Evolutionary conservation across 2,888 invertebrate genomes (phyloP).

Genomic region (Campoplex capitator): DNA sequence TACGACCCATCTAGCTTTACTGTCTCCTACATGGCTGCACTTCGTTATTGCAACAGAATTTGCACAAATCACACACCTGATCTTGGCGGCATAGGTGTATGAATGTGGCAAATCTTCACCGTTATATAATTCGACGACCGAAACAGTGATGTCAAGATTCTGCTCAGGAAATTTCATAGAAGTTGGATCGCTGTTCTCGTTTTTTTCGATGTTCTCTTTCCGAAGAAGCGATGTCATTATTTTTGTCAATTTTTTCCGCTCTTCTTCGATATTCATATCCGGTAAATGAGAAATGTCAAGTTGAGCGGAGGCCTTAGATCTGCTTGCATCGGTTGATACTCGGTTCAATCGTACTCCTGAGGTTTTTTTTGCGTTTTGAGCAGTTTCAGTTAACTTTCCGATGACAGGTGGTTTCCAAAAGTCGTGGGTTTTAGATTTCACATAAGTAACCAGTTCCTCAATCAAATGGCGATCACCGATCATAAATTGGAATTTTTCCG

Average conservation of each 20-base stretch:
- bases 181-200: constrained; percentile 9
- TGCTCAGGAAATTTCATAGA: not conserved
- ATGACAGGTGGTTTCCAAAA: not conserved
- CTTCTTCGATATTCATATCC: constrained; percentile 33
- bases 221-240: constrained; percentile 24
- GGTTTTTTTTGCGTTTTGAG: not conserved
- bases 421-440: not conserved
- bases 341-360: constrained; percentile 19
- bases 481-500: constrained; percentile 45
- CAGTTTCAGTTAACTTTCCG: not conserved
- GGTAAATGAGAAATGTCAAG: not conserved
- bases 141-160: constrained; percentile 36
- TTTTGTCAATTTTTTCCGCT: constrained; percentile 35
- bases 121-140: constrained; percentile 39
- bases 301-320: not conserved
- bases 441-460: constrained; percentile 25
- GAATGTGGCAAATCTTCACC: constrained; percentile 51
- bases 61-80: constrained; percentile 47
- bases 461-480: constrained; percentile 54
- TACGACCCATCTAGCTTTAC: constrained; percentile 48
- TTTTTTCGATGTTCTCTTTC: constrained; percentile 29
- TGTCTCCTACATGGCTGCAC: constrained; percentile 30
- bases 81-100: constrained; percentile 43
- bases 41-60: constrained; percentile 38
- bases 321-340: not conserved